Conservation (phyloP, 2,113 vertebrate genomes). For the Coryphaenoides rupestris region DNA sequence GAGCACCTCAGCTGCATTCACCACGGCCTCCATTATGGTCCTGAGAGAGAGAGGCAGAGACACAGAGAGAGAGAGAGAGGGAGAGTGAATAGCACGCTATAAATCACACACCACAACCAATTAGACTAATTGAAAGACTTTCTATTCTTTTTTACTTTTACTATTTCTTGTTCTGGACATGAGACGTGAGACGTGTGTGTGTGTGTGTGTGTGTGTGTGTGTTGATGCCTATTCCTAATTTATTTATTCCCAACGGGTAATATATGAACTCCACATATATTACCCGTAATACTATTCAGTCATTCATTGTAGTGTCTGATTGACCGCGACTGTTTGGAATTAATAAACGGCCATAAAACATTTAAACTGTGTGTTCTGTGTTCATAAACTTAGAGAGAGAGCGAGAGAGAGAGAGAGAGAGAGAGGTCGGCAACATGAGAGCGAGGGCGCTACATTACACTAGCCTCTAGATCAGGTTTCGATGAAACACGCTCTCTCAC, state of each 20-base stretch:
- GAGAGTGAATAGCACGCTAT: background rate
- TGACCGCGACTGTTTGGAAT: background rate
- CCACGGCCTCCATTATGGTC: slow-evolving; percentile 45
- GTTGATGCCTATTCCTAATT: no score
- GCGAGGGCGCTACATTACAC: background rate
- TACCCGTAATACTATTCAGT: no score
- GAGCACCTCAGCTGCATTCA: slow-evolving; percentile 38
- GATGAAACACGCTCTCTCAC: background rate
- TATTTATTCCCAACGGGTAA: no score
- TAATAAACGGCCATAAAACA: background rate
- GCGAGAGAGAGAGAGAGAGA: background rate
- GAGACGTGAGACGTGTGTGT: background rate
- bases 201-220: background rate
- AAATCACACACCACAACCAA: no score
- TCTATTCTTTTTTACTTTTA: no score
- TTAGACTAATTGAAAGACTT: no score
- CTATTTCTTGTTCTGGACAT: no score
- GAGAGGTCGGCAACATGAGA: no score
- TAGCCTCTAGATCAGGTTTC: background rate
- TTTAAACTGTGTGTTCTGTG: background rate
- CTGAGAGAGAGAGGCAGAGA: background rate
- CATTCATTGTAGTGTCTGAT: no score
- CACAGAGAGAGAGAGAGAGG: background rate
- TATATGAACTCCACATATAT: no score
- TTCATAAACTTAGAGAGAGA: background rate